Base-by-base conservation (phyloP, 2,888 invertebrate genomes). In the Alviniconcha strummeri region DNA sequence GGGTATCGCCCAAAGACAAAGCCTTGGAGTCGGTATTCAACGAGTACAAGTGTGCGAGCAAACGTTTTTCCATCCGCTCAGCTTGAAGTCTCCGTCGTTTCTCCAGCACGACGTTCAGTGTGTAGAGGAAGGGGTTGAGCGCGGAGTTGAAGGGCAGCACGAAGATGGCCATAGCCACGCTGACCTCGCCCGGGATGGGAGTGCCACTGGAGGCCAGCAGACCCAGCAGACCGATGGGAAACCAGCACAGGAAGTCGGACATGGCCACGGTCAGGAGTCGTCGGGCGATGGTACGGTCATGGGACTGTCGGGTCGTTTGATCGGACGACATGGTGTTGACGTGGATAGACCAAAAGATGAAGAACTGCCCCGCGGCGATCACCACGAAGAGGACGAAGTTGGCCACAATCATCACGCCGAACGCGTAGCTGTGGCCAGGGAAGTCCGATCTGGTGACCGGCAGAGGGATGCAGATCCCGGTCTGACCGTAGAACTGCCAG, bases 161-260 rank as follows among this genome's bases (percentile, higher is more conserved):
- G 7, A 76, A 56, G 11, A 76, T 56, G 7, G 75, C 56, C 75
- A 76, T n/a, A 7, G 75, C 55, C n/a, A 56, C 75, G n/a, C 56
- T 56, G 6, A 55, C 17, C n/a, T 56, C 55, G 54, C 75, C 75
- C 5, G 75, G 75, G n/a, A 76, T 56, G 5, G 75, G 56, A 8
- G n/a, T n/a, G 52, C 75, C 75, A n/a, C 55, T 15, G 6, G 9
- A 15, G 9, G 75, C 55, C 55, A 76, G n/a, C 55, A 76, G 55
- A 4, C 55, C 75, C 17, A 55, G 56, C n/a, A 76, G 55, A 5
- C 75, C 75, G 8, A 76, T 56, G 56, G 75, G 75, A 17, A 76
- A 76, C 75, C 75, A 76, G 56, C 75, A 76, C 75, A 76, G 15
- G 56, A 76, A 76, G n/a, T 76, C 75, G 11, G 75, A n/a, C 8